Conservation (phyloP, 2,797 vertebrate genomes). For the Sebastes minor region DNA sequence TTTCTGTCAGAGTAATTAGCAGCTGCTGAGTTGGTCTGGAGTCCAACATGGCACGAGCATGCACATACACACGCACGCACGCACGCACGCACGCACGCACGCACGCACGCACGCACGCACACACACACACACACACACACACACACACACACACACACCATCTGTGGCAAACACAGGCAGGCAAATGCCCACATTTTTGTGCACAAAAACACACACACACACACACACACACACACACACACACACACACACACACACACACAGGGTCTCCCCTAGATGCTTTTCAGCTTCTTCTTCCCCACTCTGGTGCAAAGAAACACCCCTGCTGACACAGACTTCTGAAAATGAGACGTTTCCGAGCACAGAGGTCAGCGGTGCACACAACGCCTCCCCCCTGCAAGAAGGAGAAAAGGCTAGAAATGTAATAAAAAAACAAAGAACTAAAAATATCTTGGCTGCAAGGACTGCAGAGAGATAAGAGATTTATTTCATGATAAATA, state of each 20-base stretch:
- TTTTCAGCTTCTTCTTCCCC: not conserved
- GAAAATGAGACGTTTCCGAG: constrained; percentile 23
- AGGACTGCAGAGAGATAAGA: not conserved
- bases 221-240: not conserved
- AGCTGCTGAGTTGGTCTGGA: constrained; percentile 41
- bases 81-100: not conserved
- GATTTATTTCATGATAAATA: constrained; percentile 6
- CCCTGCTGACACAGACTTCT: constrained; percentile 38
- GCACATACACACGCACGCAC: not conserved
- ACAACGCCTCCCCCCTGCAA: not conserved
- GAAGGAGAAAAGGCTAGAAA: not conserved
- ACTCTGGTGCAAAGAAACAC: not conserved
- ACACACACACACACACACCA: constrained; percentile 4
- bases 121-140: not conserved
- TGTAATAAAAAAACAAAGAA: not conserved
- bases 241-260: not conserved
- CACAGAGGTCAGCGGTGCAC: constrained; percentile 11
- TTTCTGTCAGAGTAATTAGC: constrained; percentile 63
- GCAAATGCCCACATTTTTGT: constrained; percentile 5
- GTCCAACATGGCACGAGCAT: constrained; percentile 19
- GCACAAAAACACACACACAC: not conserved
- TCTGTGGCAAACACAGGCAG: constrained; percentile 23
- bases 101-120: not conserved
- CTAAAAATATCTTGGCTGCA: not conserved
- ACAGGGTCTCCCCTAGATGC: constrained; percentile 8